A percentile compares a stretch with the other conserved stretches of the same genome.
Conservation (phyloP, 2,113 vertebrate genomes). For the Channa maculata region DNA sequence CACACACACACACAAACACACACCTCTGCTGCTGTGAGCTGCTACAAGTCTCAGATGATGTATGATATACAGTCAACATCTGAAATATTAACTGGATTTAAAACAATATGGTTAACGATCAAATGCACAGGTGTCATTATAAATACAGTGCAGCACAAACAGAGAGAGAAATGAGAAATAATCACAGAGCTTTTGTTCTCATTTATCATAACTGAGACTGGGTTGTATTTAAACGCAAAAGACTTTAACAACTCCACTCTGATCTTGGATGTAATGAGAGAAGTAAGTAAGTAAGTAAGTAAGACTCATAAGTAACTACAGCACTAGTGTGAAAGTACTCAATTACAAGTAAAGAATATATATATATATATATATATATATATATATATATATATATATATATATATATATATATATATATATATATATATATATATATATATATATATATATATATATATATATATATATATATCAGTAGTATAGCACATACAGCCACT, state of each 20-base stretch:
- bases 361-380: no score
- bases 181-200: neutral
- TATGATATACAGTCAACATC: constrained; percentile 36
- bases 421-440: neutral
- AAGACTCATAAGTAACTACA: no score
- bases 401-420: no score
- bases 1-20: neutral
- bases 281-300: neutral
- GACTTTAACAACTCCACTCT: neutral
- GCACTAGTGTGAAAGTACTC: neutral
- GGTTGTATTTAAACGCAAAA: neutral
- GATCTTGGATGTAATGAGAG: neutral
- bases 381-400: no score
- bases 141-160: neutral
- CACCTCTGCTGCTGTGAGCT: constrained; percentile 5
- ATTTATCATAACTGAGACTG: neutral
- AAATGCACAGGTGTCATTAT: neutral
- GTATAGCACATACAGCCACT: neutral
- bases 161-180: neutral
- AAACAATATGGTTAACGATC: constrained; percentile 10
- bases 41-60: neutral
- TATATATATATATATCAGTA: neutral
- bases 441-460: no score
- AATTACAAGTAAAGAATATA: neutral
- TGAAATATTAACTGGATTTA: constrained; percentile 33